Evolutionary conservation across 2,888 invertebrate species (phyloP).

Genomic region (Andrena praecox): DNA sequence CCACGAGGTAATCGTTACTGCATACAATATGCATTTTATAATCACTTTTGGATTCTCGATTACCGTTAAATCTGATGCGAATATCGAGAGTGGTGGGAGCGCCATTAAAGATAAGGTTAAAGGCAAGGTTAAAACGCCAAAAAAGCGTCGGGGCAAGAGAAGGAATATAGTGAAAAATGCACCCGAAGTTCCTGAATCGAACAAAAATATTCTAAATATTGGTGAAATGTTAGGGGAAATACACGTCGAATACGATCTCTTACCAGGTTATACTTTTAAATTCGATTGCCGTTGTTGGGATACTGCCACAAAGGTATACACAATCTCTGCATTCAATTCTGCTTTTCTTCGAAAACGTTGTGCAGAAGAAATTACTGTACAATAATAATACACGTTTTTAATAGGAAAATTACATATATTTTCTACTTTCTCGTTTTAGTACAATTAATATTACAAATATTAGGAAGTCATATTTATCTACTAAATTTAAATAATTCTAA

Average conservation of each 20-base stretch:
- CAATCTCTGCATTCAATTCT: background rate
- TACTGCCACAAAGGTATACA: constrained; percentile 40
- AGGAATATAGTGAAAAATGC: background rate
- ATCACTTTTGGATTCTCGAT: constrained; percentile 51
- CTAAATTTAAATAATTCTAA: no score
- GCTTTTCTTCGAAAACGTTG: background rate
- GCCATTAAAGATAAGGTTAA: background rate
- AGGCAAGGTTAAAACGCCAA: constrained; percentile 7
- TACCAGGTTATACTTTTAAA: constrained; percentile 47
- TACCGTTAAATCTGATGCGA: background rate
- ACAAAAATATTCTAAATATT: constrained; percentile 34
- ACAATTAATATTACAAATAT: no score
- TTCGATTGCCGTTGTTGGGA: constrained; percentile 60
- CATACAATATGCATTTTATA: constrained; percentile 43
- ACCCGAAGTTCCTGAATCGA: background rate
- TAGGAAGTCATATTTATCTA: no score
- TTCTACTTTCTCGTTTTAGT: background rate
- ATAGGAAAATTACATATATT: background rate
- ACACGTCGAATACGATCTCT: constrained; percentile 54
- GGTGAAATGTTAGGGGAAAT: constrained; percentile 35
- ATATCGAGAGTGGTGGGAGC: background rate
- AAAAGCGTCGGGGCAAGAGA: background rate
- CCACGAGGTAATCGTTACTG: background rate
- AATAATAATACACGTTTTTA: background rate
- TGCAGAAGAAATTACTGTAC: background rate